These are phyloP conservation scores for Entomobrya multifasciata DNA, from an alignment of 2,888 invertebrate genomes.

Conservation along the genomic window DNA sequence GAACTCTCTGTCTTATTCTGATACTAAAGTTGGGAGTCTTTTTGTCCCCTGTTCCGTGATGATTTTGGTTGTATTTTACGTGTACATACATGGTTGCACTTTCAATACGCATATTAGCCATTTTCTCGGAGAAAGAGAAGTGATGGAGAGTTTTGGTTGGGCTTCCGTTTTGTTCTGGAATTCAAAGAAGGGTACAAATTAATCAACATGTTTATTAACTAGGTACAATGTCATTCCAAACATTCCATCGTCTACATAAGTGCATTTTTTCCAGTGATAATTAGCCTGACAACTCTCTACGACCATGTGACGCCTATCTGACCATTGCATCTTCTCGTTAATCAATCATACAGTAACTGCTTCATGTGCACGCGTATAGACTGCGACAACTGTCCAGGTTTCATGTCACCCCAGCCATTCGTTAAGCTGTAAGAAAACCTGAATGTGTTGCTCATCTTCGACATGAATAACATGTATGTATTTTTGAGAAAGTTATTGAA, in stretches of 20 bases:
- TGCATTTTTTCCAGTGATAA: background rate
- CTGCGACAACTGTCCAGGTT: slow-evolving; percentile 12
- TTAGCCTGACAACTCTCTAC: background rate
- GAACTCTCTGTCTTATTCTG: slow-evolving; percentile 74
- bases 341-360: too few relatives aligned
- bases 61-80: slow-evolving; percentile 67
- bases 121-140: slow-evolving; percentile 79
- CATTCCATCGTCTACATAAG: background rate
- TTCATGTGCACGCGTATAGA: slow-evolving; percentile 31
- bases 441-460: background rate
- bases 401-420: slow-evolving; percentile 20
- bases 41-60: slow-evolving; percentile 55
- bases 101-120: slow-evolving; percentile 78
- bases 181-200: slow-evolving; percentile 17
- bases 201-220: background rate
- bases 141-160: slow-evolving; percentile 69
- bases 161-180: background rate
- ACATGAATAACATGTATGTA: slow-evolving; percentile 8
- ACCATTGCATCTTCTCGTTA: slow-evolving; percentile 14
- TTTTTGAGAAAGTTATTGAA: slow-evolving; percentile 63
- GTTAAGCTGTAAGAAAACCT: slow-evolving; percentile 12
- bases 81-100: slow-evolving; percentile 77
- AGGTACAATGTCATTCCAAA: background rate
- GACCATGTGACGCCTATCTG: slow-evolving; percentile 15
- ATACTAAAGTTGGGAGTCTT: slow-evolving; percentile 74